Evolutionary conservation across 2,888 invertebrate species (phyloP).

Genomic region (Eupithecia pulchellata): DNA sequence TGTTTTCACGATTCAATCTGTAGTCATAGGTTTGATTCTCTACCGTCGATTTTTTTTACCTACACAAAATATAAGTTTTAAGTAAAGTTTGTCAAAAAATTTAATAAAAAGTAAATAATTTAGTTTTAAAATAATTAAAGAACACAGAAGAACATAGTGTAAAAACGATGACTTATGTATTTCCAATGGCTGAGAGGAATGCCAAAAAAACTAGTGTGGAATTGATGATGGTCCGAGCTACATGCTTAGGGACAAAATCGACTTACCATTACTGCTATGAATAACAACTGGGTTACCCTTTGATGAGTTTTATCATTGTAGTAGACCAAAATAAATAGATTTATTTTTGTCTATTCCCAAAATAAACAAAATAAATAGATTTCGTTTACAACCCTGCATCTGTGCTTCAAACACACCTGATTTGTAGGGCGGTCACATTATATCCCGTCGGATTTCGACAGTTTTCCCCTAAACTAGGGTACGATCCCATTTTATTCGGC

Average conservation of each 20-base stretch:
- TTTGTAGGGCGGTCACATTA: conserved; percentile 11
- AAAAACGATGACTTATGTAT: conserved; percentile 11
- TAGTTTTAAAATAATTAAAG: no score
- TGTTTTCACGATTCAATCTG: not conserved
- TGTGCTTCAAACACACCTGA: not conserved
- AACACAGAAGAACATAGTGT: no score
- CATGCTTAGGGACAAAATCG: no score
- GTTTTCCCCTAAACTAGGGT: conserved; percentile 9
- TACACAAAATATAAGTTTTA: not conserved
- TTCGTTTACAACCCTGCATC: not conserved
- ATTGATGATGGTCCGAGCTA: no score
- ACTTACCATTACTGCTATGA: not conserved
- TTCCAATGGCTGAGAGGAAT: conserved; percentile 20
- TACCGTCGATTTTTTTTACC: not conserved
- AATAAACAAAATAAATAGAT: no score
- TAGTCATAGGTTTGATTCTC: not conserved
- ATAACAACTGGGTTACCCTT: no score
- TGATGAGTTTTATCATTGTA: not conserved
- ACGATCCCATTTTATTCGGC: conserved; percentile 11
- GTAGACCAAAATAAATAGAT: not conserved
- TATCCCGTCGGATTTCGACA: conserved; percentile 7
- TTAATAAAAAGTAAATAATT: no score
- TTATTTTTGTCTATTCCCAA: not conserved
- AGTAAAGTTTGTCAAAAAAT: not conserved
- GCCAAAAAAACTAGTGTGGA: conserved; percentile 2